Evolutionary conservation across 2,888 invertebrate species (phyloP), one percentile per base, ranked within the genome.

Genomic region (Pristionchus japonicus): DNA sequence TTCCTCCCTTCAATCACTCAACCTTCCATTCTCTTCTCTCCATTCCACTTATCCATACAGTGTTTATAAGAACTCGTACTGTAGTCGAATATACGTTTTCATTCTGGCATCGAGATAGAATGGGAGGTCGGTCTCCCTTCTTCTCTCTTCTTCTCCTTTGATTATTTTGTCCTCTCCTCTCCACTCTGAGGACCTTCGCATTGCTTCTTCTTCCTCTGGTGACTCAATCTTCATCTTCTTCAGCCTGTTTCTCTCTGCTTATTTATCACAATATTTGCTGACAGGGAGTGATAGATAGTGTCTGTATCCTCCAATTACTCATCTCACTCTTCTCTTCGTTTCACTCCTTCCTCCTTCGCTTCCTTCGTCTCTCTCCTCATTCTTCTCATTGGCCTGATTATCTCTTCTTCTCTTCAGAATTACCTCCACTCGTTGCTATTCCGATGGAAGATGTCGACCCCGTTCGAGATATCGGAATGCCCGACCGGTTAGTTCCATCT

Each of bases 361-460:
- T 11, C 34, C 31, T 1, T 13, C 31, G 9, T 64, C 31, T 31
- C 74, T 7, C 3, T 7, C 74, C 7, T 74, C 37, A n/a, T 74
- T 40, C 23, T 6, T 74, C 15, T 74, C 74, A 40, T 40, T 74
- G 37, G 37, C 74, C 4, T 20, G 74, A 20, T 7, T 74, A 74
- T 67, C 61, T 61, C 13, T 23, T 43, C 23, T 74, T n/a, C 23
- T n/a, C 43, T 74, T 74, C 43, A 74, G 74, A 74, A 74, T 74
- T 74, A 34, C 27, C 67, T 67, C 31, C 17, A 2, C 34, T 67
- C 31, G n/a, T 74, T 40, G 40, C 43, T 34, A 17, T 74, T 40
- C 40, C 74, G n/a, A 74, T 74, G 74, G 74, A 52, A 43, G 86
- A 86, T 86, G 86, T 86, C 86, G 86, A 86, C 67, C 86, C 64